Base-by-base conservation (phyloP, 2,888 invertebrate species). In the Hypomecis punctinalis region DNA sequence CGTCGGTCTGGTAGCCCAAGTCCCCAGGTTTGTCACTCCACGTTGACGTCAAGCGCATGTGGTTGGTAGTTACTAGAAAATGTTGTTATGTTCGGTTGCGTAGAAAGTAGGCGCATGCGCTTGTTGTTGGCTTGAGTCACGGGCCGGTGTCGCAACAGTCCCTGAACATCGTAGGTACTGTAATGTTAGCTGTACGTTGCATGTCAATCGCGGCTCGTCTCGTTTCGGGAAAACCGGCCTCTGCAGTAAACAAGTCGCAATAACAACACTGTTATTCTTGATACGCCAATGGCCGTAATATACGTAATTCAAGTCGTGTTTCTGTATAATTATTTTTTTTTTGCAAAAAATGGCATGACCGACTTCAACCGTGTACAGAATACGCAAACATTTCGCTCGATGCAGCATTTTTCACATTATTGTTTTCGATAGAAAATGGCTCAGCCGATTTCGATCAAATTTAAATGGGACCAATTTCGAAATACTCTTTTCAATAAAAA, bases 191-290 rank as follows among this genome's bases (percentile, higher is more conserved):
- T 2, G 1, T 23, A 40, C 40, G 40, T 40, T 54, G 13, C 57
- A 42, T 53, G 58, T 43, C 48, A 43, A 13, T 48, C 56, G 45
- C 23, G 23, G 23, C 53, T 43, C 53, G 42, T 5, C 42, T 35
- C 35, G 40, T 54, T 54, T 54, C 35, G 43, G 53, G 53, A 43
- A 54, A 54, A 54, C 43, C 6, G 42, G n/a, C 11, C 43, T 33
- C n/a, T 33, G 35, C 9, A 10, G 36, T 7, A 6, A 42, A 45
- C 49, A 23, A 23, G 23, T 23, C 23, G 9, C 40, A 40, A 40
- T 40, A 40, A 40, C 40, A 40, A 40, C 40, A 23, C 1, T 23
- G 23, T 23, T 23, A 23, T 23, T 23, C 23, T 23, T 23, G 23
- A 23, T 3, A 23, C 23, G 23, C 1, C 23, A 23, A 23, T 23